Evolutionary conservation across 1,140 invertebrate species (phyloP), one percentile per base, ranked within the genome.

Genomic region (Nomia melanderi): DNA sequence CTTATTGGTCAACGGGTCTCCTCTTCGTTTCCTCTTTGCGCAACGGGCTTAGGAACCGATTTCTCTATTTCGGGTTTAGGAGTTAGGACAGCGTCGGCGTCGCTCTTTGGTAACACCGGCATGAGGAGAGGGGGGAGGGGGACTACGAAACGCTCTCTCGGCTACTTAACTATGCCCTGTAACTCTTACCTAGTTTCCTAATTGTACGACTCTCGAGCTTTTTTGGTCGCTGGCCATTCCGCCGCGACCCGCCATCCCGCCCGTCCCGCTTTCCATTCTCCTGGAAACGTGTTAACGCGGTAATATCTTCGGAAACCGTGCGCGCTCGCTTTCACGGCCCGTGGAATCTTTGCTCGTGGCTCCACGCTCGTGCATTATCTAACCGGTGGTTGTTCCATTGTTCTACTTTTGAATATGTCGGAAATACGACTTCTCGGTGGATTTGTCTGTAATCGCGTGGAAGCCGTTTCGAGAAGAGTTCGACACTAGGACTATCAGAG

Each of bases 11-110:
- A 83, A 83, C 54, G 71, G 44, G 27, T 54, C 59, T 60, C 53
- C 53, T 47, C 47, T 54, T 36, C 59, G 70, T 79, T 82, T 72
- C 64, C 70, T 78, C n/a, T 1, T 83, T 83, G 27, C 23, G 50
- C 50, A 82, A 83, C 66, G 54, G 77, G 60, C 39, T 63, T 41
- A 23, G 64, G 57, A 36, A 27, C 62, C 77, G 77, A 83, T 83
- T 79, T 83, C 82, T 82, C 76, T 72, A 53, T 66, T 79, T 83
- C 79, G 64, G 57, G 64, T 81, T n/a, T 47, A 23, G 44, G 17
- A 39, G 12, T 39, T 50, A 11, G 54, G 29, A 77, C 31, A 71
- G 62, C 5, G n/a, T n/a, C n/a, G 14, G 56, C 44, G n/a, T 2
- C n/a, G n/a, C 17, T 81, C 74, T 81, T 81, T 69, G 75, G 62